phyloP scores from a whole-genome alignment of 2,113 vertebrate species.

The Madoqua kirkii region DNA sequence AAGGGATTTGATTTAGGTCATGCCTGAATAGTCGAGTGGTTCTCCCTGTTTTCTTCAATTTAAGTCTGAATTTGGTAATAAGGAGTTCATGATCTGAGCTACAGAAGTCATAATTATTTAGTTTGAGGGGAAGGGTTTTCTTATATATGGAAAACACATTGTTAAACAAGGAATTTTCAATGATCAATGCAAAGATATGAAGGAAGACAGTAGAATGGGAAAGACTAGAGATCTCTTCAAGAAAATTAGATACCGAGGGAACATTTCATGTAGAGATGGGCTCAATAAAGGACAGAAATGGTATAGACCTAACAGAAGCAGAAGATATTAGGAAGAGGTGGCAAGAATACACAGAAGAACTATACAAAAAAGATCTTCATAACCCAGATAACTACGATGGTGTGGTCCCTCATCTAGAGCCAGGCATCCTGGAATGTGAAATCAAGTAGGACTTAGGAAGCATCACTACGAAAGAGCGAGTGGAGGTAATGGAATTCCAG shows the following conservation, averaged over 20 bases:
- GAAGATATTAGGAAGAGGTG: not conserved
- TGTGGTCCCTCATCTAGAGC: not conserved
- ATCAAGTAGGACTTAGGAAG: not conserved
- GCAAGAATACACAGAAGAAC: not conserved
- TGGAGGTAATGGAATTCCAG: not conserved
- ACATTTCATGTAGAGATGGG: not conserved
- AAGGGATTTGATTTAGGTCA: too few relatives aligned
- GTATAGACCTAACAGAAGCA: not conserved
- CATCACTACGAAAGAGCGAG: rapidly evolving
- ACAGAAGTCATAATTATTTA: not conserved
- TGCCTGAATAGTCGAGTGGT: too few relatives aligned
- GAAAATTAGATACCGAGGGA: not conserved
- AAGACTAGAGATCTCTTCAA: not conserved
- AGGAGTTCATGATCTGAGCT: too few relatives aligned
- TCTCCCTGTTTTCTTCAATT: too few relatives aligned
- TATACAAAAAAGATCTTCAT: not conserved
- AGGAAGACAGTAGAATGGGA: not conserved
- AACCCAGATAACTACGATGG: rapidly evolving
- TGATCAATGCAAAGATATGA: not conserved
- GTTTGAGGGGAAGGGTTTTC: not conserved
- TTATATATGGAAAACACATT: not conserved
- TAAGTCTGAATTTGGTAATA: too few relatives aligned
- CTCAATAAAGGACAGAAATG: not conserved
- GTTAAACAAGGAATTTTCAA: not conserved
- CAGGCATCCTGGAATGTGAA: not conserved